Conservation (phyloP, 2,797 vertebrate species). For the Prionace glauca region DNA sequence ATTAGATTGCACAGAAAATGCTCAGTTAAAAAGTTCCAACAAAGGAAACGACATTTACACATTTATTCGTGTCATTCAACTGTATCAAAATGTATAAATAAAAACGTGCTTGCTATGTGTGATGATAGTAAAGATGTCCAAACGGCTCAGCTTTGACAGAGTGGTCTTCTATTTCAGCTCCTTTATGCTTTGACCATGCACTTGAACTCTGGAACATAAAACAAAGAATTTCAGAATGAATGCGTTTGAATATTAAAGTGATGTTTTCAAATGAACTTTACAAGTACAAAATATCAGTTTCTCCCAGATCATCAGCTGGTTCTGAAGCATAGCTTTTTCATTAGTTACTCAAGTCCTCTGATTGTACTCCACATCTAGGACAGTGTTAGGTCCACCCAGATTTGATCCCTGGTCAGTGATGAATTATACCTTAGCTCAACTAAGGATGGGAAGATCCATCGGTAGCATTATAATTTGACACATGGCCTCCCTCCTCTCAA, state of each 20-base stretch:
- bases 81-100: conserved; percentile 54
- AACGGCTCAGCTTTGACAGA: conserved; percentile 46
- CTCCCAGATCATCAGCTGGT: neutral
- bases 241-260: neutral
- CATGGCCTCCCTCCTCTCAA: no score
- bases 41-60: conserved; percentile 42
- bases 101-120: conserved; percentile 44
- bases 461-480: neutral
- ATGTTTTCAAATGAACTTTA: neutral
- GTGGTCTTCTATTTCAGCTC: conserved; percentile 46
- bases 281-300: neutral
- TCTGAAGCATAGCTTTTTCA: neutral
- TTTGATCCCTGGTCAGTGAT: neutral
- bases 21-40: conserved; percentile 39
- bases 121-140: conserved; percentile 41
- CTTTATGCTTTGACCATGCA: conserved; percentile 51
- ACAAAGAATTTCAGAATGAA: conserved; percentile 43
- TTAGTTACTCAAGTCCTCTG: neutral
- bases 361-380: neutral
- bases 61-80: conserved; percentile 44
- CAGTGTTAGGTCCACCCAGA: neutral
- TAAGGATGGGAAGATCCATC: neutral
- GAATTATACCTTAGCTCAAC: neutral
- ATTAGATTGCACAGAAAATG: conserved; percentile 13
- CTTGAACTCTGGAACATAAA: conserved; percentile 52